Base-by-base conservation (phyloP, 2,888 invertebrate genomes). In the Lacanobia oleracea region DNA sequence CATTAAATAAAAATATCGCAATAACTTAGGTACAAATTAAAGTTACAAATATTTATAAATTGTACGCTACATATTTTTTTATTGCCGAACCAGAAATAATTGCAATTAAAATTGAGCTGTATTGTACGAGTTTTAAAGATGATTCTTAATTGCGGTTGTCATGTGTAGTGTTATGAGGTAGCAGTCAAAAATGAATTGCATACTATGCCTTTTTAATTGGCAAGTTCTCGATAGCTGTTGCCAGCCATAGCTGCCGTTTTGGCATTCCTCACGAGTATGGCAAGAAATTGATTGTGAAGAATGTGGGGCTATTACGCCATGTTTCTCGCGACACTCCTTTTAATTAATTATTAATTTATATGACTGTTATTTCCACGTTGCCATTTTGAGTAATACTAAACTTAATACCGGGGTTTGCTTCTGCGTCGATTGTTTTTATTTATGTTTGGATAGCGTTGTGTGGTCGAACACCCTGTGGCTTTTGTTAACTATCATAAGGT, bases 271-370 rank as follows among this genome's bases (percentile, higher is more conserved):
- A 72, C 75, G 72, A 27, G 73, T 72, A 67, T 77, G 66, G 75
- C 79, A 91, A 91, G 87, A 89, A 91, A 89, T 89, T 90, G 90
- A 91, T 92, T 89, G 87, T 79, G 45, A 67, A 76, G 88, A 90
- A 93, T 90, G 91, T 78, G 50, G 86, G 81, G 77, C 86, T 88
- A 90, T 92, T 89, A 88, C 67, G 80, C 85, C 85, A 84, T 87
- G 81, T 88, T 90, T 87, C 86, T 75, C 64, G 61, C 72, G 54
- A 79, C 79, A 81, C 83, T 86, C 79, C 76, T 77, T 84, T 86
- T 84, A 87, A 88, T 86, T 84, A 87, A 88, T 90, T 88, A 89
- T 88, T 88, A 87, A 88, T 88, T 86, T 85, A 87, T 88, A 87
- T 85, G 83, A 79, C 72, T 72, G 69, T 77, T 77, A 76, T 82